Conservation (phyloP, 53 echinoderm and acorn worm genomes). For the Paracentrotus lividus region DNA sequence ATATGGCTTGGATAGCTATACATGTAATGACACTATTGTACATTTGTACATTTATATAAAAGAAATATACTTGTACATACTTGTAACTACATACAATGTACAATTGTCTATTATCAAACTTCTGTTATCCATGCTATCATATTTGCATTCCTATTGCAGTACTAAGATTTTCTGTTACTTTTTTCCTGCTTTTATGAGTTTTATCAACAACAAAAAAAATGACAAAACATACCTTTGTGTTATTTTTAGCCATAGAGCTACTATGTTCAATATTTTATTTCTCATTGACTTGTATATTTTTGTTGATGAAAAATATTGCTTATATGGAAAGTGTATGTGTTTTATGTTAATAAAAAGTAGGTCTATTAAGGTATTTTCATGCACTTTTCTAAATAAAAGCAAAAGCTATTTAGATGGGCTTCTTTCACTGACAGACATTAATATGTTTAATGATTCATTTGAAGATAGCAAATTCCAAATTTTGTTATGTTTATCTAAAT, state of each 20-base stretch:
- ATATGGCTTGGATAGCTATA: too few relatives aligned
- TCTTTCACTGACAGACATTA: too few relatives aligned
- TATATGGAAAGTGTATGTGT: background rate
- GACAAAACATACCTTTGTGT: background rate
- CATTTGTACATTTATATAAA: background rate
- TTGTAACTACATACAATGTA: background rate
- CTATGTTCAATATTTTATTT: background rate
- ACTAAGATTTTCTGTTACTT: background rate
- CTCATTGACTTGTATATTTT: background rate
- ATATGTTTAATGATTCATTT: too few relatives aligned
- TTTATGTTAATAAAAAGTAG: too few relatives aligned
- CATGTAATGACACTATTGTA: background rate
- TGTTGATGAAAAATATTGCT: background rate
- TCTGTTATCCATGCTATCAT: background rate
- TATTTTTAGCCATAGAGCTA: background rate
- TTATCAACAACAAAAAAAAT: background rate
- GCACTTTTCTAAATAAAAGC: too few relatives aligned
- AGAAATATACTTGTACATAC: background rate
- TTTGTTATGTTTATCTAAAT: too few relatives aligned
- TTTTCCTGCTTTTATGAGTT: background rate
- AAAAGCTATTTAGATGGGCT: background rate
- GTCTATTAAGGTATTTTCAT: too few relatives aligned
- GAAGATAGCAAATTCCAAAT: too few relatives aligned
- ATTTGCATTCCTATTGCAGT: constrained; percentile 32
- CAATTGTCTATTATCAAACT: background rate